Evolutionary conservation across 92 coral and sea anemone species (phyloP).

Genomic region (Phenganax marumi): DNA sequence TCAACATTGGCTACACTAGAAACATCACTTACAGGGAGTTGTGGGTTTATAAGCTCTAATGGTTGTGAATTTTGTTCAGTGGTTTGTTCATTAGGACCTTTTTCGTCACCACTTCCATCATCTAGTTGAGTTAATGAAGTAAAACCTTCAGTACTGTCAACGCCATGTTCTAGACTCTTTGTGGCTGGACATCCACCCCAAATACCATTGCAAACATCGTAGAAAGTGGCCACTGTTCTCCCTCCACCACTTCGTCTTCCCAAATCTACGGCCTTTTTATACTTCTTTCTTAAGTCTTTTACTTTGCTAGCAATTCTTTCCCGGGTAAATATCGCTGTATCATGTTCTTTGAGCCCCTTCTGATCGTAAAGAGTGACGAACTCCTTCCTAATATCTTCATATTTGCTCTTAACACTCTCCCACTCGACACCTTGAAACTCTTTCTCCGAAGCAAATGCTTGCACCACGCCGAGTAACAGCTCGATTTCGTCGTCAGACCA

Average conservation of each 20-base stretch:
- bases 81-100: neutral
- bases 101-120: neutral
- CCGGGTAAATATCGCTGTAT: conserved; percentile 33
- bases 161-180: conserved; percentile 46
- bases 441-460: conserved; percentile 47
- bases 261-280: conserved; percentile 49
- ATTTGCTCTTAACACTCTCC: conserved; percentile 58
- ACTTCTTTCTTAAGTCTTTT: conserved; percentile 40
- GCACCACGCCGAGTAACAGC: conserved; percentile 49
- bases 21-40: neutral
- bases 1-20: neutral
- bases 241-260: conserved; percentile 41
- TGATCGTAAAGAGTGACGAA: conserved; percentile 45
- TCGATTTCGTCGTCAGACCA: conserved; percentile 62
- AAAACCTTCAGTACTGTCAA: conserved; percentile 46
- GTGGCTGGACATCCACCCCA: conserved; percentile 57
- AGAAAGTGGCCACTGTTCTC: conserved; percentile 52
- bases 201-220: conserved; percentile 40
- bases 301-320: conserved; percentile 48
- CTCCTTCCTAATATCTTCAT: conserved; percentile 44
- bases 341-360: conserved; percentile 17
- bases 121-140: neutral
- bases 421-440: conserved; percentile 58
- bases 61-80: neutral
- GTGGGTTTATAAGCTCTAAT: neutral